These are phyloP conservation scores for Megastigmus dorsalis DNA, from an alignment of 2,888 invertebrate genomes.

Conservation along the genomic window DNA sequence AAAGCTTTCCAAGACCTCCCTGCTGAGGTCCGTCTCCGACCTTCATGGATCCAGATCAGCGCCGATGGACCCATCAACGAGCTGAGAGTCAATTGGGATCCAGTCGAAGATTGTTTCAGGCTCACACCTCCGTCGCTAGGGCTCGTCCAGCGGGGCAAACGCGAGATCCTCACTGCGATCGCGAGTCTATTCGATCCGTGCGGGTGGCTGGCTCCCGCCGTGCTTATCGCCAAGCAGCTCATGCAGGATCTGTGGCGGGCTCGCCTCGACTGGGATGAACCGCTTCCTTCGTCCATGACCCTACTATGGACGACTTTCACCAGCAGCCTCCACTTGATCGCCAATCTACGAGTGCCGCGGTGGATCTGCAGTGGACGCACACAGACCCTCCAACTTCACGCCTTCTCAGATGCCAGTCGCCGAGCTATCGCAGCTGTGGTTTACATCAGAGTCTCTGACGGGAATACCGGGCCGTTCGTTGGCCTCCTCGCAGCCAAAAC, in stretches of 20 bases:
- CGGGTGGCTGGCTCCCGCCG: conserved; percentile 5
- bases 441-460: background rate
- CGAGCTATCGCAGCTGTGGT: background rate
- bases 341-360: background rate
- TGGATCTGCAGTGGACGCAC: background rate
- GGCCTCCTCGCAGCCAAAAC: conserved; percentile 3
- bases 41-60: background rate
- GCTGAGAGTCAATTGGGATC: background rate
- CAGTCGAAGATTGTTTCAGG: background rate
- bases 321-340: background rate
- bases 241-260: conserved; percentile 10
- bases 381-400: background rate
- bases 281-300: background rate
- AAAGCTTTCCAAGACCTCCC: conserved; percentile 4
- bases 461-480: background rate
- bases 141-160: background rate
- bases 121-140: background rate
- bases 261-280: background rate
- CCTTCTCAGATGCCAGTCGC: background rate
- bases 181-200: conserved; percentile 3
- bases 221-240: background rate
- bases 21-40: background rate
- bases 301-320: background rate
- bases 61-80: background rate
- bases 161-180: background rate